Conservation (phyloP, 2,113 vertebrate species). For the Tupaia tana region DNA sequence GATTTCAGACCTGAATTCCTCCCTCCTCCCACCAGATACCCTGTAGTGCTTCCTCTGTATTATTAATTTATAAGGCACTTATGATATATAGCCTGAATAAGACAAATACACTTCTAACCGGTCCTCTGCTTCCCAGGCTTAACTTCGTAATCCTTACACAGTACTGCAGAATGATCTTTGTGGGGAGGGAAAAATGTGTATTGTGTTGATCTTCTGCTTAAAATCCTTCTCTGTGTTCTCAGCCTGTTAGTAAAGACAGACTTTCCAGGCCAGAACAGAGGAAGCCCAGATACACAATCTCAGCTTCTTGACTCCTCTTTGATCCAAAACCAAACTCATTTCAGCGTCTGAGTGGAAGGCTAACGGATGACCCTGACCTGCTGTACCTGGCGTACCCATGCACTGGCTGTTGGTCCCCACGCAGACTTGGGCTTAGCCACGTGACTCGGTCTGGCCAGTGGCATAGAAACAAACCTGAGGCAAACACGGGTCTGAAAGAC, state of each 20-base stretch:
- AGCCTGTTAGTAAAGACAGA: neutral
- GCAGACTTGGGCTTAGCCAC: neutral
- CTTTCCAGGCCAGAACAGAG: neutral
- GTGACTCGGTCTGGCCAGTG: neutral
- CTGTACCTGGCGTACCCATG: neutral
- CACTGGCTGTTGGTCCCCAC: neutral
- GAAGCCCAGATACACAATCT: neutral
- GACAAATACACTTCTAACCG: neutral
- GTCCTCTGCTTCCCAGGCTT: neutral
- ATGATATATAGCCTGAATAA: neutral
- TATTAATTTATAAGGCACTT: neutral
- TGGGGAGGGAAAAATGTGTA: neutral
- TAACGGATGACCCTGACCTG: neutral
- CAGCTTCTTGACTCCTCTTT: neutral
- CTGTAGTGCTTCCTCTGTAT: neutral
- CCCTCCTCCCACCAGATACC: neutral
- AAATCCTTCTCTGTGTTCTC: neutral
- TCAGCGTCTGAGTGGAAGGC: neutral
- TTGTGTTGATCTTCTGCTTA: neutral
- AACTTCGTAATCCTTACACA: neutral
- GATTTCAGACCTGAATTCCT: neutral
- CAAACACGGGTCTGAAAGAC: neutral
- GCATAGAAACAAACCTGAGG: neutral
- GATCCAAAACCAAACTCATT: neutral
- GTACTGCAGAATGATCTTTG: neutral